Base-by-base conservation (phyloP, 2,797 vertebrate species). In the Thripadectes ignobilis region DNA sequence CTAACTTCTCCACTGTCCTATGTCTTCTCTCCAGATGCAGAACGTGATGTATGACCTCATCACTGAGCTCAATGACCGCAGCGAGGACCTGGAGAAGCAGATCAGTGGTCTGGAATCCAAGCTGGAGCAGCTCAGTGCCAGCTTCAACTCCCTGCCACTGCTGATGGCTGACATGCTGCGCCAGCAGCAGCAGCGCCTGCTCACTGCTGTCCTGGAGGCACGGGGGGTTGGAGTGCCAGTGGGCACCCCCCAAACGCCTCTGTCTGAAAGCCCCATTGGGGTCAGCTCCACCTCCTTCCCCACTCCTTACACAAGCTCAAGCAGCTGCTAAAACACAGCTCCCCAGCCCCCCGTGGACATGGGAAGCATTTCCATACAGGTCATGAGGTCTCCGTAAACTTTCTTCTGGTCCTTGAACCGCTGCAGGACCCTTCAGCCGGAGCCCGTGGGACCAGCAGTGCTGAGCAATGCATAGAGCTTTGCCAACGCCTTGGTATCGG, bases 281-380 rank as follows among this genome's bases (percentile, higher is more conserved):
- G 96, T 98, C 95, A 98, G 98, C 90, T 98, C 98, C 92, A 97
- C 98, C 59, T 98, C 98, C 91, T 98, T 98, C 91, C 98, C 98
- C 10, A 98, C 98, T 76, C 98, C 98, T 0, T 98, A 98, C 96
- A 98, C 98, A 3, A 98, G 98, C 89, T 98, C 98, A 9, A 98
- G 98, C 96, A 98, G 98, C 97, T 98, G 98, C 96, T 98, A 97
- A 98, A 92, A 82, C 1, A 15, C 80, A 58, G 82, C 46, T n/a
- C 36, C 24, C n/a, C 11, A 55, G 79, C 93, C 83, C 91, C 65
- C 90, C 71, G 10, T 23, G 95, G 93, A 87, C 72, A 83, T 84
- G 91, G 88, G 97, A 89, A 95, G 91, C 82, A 32, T 89, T 92
- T 86, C 94, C 73, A 5, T 68, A 54, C 71, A 77, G 95, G 94